Evolutionary conservation across 1,140 invertebrate species (phyloP).

Genomic region (Episyrphus balteatus): DNA sequence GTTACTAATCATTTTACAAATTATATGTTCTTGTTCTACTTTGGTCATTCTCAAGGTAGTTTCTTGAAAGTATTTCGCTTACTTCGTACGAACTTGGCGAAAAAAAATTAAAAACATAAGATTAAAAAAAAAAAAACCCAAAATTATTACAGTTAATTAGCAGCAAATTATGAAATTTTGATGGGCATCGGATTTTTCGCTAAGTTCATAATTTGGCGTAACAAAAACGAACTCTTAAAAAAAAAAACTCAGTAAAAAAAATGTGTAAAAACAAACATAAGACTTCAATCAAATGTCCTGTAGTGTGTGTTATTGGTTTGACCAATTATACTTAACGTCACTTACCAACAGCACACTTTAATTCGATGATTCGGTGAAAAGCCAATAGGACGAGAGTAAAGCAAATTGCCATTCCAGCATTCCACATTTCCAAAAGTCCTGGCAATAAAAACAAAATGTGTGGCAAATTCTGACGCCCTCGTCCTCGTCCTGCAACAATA

Average conservation of each 20-base stretch:
- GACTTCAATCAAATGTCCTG: too few species aligned
- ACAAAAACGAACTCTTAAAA: not conserved
- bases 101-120: not conserved
- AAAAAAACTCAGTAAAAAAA: not conserved
- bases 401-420: conserved; percentile 17
- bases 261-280: too few species aligned
- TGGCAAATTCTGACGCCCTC: not conserved
- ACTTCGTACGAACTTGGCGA: not conserved
- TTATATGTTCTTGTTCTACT: too few species aligned
- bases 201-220: not conserved
- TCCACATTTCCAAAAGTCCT: conserved; percentile 15
- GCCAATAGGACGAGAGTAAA: conserved; percentile 28
- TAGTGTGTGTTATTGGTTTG: not conserved
- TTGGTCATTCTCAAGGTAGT: too few species aligned
- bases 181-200: not conserved
- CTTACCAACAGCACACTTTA: conserved; percentile 27
- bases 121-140: not conserved
- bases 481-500: not conserved
- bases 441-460: conserved; percentile 19
- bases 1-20: too few species aligned
- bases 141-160: not conserved
- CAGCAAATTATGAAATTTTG: not conserved
- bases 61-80: conserved; percentile 4
- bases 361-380: conserved; percentile 30
- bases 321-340: not conserved